Evolutionary conservation across 2,797 vertebrate genomes (phyloP), one percentile per base, ranked within the genome.

Genomic region (Xenentodon cancila): DNA sequence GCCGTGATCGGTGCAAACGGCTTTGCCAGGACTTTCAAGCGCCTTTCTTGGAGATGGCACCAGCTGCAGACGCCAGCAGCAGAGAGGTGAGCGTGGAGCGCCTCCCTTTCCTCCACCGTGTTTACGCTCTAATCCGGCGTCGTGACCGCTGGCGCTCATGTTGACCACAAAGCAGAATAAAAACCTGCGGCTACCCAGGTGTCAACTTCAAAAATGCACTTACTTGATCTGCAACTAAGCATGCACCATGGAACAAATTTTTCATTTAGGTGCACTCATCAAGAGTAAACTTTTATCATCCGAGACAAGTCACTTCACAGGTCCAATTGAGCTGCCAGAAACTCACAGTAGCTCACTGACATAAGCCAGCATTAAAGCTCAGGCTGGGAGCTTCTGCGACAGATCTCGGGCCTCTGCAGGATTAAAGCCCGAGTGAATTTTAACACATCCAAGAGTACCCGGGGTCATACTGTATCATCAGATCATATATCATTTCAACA

Each of bases 61-160:
- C 76, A 68, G 63, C 61, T 64, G 64, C 50, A 43, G 53, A n/a
- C 5, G 52, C 62, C 68, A 15, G 5, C 34, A 77, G 75, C 53
- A 15, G 19, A 30, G 56, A 20, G 45, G 27, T 32, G 34, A 17
- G 48, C 49, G 21, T 50, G 32, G 53, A 64, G 54, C 37, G 37
- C 13, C 13, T 5, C 9, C 40, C 22, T 42, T 60, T 25, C 53
- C 64, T 25, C 53, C 44, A 13, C 57, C 48, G 48, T 13, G 32
- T 73, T 80, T 19, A 25, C 64, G 25, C 66, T 76, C 68, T 79
- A 73, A 83, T 86, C 81, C 72, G 67, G 59, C 63, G 74, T 63
- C 34, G 47, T 58, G 69, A 77, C 64, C 25, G 45, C 62, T 16
- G 68, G 70, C 18, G 12, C 49, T 51, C 70, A 77, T 73, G 64